Base-by-base conservation (phyloP, 2,797 vertebrate species). In the Sebastes steindachneri region DNA sequence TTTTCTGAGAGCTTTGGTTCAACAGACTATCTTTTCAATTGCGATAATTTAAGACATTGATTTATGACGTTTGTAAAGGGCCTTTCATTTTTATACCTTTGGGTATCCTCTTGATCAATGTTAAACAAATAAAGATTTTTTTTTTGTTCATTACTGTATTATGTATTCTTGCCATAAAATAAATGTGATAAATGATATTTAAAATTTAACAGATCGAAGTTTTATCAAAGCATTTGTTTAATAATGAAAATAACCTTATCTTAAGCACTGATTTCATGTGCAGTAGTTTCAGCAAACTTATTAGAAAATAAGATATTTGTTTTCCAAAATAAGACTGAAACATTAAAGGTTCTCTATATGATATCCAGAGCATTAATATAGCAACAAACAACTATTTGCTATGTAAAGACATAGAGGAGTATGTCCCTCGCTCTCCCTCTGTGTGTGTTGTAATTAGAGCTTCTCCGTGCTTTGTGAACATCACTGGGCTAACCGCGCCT, bases 121-220 rank as follows among this genome's bases (percentile, higher is more conserved):
- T 93, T 91, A 88, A 93, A 87, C 86, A 92, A 95, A 94, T 95
- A 95, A 95, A 94, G 71, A 67, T 76, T 75, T 64, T 68, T 87
- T 82, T 92, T 91, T 86, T 85, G 74, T 90, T 94, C 85, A 70
- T 87, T 84, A 86, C 53, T 85, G 53, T 59, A 77, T 83, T 68
- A 25, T 86, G 74, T 84, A 15, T 88, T 90, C 69, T 85, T 93
- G 68, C 48, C 12, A 29, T 54, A 8, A 82, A 86, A 83, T 65
- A 77, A 82, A 77, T 64, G 45, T 35, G 58, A 73, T 68, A 54
- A 78, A 75, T 82, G 10, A 68, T 9, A 57, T 68, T 72, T 75
- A 8, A 53, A 62, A 70, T 64, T 45, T 9, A 60, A 75, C n/a
- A 58, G 26, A 79, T 15, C 7, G 1, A 14, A 12, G 12, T 74